These are phyloP conservation scores for Neoscelio sp. DNA, from an alignment of 2,888 invertebrate genomes.

Conservation along the genomic window DNA sequence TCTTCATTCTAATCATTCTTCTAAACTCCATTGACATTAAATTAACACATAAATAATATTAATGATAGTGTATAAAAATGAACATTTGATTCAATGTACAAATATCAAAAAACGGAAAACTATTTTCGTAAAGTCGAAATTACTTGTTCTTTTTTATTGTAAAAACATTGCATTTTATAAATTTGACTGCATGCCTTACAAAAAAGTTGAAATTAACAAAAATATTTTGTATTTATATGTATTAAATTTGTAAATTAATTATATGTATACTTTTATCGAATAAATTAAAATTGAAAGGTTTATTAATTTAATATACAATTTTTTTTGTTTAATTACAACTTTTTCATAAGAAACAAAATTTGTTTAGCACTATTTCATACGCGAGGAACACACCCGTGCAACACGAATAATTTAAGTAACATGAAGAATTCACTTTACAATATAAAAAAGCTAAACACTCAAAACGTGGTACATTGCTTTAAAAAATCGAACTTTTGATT, in stretches of 20 bases:
- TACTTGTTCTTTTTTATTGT: neutral
- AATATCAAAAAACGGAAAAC: constrained; percentile 27
- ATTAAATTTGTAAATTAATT: too few species aligned
- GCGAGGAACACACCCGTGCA: constrained; percentile 66
- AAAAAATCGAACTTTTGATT: too few species aligned
- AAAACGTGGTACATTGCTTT: constrained; percentile 46
- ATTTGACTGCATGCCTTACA: neutral
- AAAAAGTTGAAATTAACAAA: constrained; percentile 26
- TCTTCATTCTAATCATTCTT: neutral
- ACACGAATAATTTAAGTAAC: constrained; percentile 64
- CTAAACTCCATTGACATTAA: constrained; percentile 36
- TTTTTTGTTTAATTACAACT: constrained; percentile 18
- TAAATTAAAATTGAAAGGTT: too few species aligned
- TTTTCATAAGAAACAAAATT: constrained; percentile 24
- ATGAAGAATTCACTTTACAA: constrained; percentile 64
- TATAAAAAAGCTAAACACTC: constrained; percentile 66
- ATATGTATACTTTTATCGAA: too few species aligned
- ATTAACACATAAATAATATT: constrained; percentile 37
- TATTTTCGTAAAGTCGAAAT: constrained; percentile 14
- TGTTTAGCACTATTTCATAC: constrained; percentile 49
- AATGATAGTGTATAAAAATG: constrained; percentile 40
- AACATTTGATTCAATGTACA: constrained; percentile 33
- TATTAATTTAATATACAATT: too few species aligned
- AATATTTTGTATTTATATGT: too few species aligned
- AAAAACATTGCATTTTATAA: constrained; percentile 7